Evolutionary conservation across 2,113 vertebrate species (phyloP), one percentile per base, ranked within the genome.

Genomic region (Hippocampus abdominalis): DNA sequence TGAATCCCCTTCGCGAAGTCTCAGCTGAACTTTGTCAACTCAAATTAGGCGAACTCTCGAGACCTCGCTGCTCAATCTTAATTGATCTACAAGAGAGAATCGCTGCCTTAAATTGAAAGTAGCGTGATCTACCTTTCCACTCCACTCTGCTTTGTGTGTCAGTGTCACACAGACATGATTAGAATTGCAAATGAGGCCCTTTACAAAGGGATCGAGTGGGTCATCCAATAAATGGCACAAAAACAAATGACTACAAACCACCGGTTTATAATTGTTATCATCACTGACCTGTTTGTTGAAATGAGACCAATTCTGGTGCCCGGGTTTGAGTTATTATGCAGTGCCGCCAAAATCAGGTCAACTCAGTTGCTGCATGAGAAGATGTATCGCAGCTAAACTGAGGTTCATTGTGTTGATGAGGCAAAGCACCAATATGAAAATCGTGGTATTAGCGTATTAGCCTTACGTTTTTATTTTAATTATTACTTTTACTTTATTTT

Each of bases 91-190:
- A 3, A 13, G 29, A 20, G 18, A 20, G 25, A 32, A 59, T 49
- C 54, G 53, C 27, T 61, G 15, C 27, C 51, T 75, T 25, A 12
- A 12, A 62, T 71, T 39, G 27, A 27, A 60, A 64, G 2, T 44
- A 59, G 72, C 36, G 3, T 10, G n/a, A 64, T 23, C 21, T 5
- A 49, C 48, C 9, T 51, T 53, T 27, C 18, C 13, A 29, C 13
- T 29, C 8, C 16, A 25, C 9, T 36, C 20, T 32, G 20, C 66
- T 72, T 56, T 54, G 70, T 16, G 6, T 73, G 64, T 79, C 74
- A 77, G 78, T 68, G 68, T 78, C 70, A 71, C 76, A 84, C 86
- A 85, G 68, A 76, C 86, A 83, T 82, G 86, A 86, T 84, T 83
- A 68, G 84, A 87, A 89, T 88, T 82, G 75, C 79, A 84, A 87